Evolutionary conservation across 92 coral and sea anemone genomes (phyloP).

Genomic region (Palythoa caribaeorum): DNA sequence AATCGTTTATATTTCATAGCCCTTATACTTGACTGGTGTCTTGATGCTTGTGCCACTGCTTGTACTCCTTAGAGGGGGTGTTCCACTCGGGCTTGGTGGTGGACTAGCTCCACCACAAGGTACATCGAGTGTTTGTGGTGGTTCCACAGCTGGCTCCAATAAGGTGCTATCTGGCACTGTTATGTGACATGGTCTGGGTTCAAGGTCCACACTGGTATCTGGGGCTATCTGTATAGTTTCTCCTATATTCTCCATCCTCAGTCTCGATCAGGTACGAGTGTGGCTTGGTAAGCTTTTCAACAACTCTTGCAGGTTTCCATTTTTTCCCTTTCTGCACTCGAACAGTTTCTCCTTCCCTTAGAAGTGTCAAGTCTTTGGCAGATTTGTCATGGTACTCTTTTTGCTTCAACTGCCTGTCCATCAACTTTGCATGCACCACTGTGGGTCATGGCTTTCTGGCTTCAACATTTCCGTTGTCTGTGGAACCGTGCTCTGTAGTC

Average conservation of each 20-base stretch:
- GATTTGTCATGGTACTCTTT: not conserved
- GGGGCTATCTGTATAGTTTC: not conserved
- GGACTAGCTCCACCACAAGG: no score
- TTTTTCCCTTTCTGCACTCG: not conserved
- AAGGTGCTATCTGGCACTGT: no score
- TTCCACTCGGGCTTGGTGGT: no score
- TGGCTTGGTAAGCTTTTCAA: constrained; percentile 24
- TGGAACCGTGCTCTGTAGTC: not conserved
- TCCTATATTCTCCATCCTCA: constrained; percentile 38
- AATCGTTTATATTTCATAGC: no score
- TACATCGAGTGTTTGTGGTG: no score
- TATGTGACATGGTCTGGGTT: no score
- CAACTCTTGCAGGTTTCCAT: constrained; percentile 20
- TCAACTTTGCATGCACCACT: constrained; percentile 3
- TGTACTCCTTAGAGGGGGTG: no score
- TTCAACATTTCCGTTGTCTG: constrained; percentile 6
- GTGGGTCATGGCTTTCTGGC: constrained; percentile 18
- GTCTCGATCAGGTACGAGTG: constrained; percentile 43
- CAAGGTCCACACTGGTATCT: no score
- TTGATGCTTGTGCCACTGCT: no score
- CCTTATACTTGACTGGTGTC: no score
- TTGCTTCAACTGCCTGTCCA: constrained; percentile 5
- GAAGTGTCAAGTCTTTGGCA: not conserved
- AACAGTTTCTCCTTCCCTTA: constrained; percentile 17
- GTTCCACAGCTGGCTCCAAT: no score